Evolutionary conservation across 2,888 invertebrate genomes (phyloP), one percentile per base, ranked within the genome.

Genomic region (Embidobia sp.): DNA sequence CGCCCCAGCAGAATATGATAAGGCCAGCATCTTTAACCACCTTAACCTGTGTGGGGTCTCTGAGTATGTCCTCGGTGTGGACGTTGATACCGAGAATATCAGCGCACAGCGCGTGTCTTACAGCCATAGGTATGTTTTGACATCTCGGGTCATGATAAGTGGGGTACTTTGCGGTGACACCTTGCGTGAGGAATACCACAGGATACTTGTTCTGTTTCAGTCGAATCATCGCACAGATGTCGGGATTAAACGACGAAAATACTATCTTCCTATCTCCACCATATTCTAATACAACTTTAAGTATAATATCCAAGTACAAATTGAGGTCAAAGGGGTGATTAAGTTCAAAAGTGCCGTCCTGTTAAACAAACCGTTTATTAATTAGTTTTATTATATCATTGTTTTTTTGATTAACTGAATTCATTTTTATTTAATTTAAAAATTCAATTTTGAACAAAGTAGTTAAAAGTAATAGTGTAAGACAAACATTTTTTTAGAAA

Each of bases 131-230:
- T 80, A 97, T 94, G 0, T 93, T 93, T 84, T 93, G 93, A 81
- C 97, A 96, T 26, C 98, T 91, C 0, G 95, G 94, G 90, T 98
- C 98, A 75, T 93, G 92, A 88, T 96, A 98, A 29, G 94, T 93
- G 44, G 94, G 93, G 88, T 97, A 98, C 79, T 92, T 89, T 1
- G 89, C 87, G 0, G 94, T 94, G 4, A 92, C 90, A 0, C 95
- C 95, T 83, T 97, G 94, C 2, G 98, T 98, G 75, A 99, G 91
- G 88, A 99, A 98, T 92, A 99, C 94, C 5, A 98, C 96, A 0
- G 99, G 99, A 90, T 97, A 99, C 84, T 95, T 95, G 90, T 98
- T 99, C 91, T 99, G 99, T 86, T 99, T 99, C 82, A 95, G 91
- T 16, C 96, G 93, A 80, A 98, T 92, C 96, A 98, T 96, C 1